These are phyloP conservation scores for Eupelmus urozonus DNA, from an alignment of 2,888 invertebrate genomes.

Conservation along the genomic window DNA sequence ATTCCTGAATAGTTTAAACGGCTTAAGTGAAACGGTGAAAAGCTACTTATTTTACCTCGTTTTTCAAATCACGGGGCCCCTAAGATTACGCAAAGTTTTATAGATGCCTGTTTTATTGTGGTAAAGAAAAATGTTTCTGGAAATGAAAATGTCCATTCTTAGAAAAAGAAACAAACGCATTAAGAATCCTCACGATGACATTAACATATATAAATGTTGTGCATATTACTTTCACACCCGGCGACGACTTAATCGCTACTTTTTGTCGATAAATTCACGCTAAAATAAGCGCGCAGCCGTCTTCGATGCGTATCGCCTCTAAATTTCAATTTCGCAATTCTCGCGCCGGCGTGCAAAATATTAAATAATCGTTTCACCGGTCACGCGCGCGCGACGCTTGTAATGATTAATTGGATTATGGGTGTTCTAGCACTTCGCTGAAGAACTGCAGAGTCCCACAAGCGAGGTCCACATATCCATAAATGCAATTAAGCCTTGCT, in stretches of 20 bases:
- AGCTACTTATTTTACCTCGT: too few relatives aligned
- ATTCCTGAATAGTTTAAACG: too few relatives aligned
- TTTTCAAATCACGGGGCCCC: too few relatives aligned
- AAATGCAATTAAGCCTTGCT: constrained; percentile 17
- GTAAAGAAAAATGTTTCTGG: too few relatives aligned
- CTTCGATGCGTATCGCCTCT: not conserved
- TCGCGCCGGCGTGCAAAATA: not conserved
- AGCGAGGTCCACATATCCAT: not conserved
- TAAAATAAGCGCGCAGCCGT: not conserved
- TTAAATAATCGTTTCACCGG: not conserved
- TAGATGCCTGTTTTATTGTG: too few relatives aligned
- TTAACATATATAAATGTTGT: not conserved
- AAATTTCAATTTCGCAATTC: constrained; percentile 28
- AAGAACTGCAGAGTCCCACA: not conserved
- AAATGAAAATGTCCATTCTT: too few relatives aligned
- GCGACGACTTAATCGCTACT: not conserved
- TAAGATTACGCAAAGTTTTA: too few relatives aligned
- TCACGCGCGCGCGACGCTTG: not conserved
- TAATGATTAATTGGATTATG: constrained; percentile 8
- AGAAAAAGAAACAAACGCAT: too few relatives aligned
- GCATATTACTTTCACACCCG: not conserved
- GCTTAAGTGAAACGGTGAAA: too few relatives aligned
- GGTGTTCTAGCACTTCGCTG: not conserved
- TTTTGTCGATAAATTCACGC: not conserved
- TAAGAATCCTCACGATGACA: not conserved